Base-by-base conservation (phyloP, 2,888 invertebrate genomes). In the Drosophila testacea region DNA sequence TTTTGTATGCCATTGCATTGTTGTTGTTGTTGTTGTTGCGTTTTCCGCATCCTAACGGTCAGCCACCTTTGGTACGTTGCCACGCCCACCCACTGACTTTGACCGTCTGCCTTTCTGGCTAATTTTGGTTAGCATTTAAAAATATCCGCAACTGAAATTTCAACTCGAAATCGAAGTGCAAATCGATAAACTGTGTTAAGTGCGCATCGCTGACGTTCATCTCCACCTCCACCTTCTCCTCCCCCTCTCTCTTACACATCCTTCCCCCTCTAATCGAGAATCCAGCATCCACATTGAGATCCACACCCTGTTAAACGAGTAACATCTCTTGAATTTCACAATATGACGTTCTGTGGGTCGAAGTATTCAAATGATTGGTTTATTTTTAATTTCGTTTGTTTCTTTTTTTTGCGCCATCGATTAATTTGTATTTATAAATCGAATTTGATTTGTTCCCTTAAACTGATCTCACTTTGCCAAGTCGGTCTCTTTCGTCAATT, bases 31-130 rank as follows among this genome's bases (percentile, higher is more conserved):
- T 72, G 64, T 61, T 75, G 63, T 48, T 63, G 62, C 64, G 64
- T 74, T 82, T 79, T 79, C 82, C 79, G 76, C 83, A 82, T 82
- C 51, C 79, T 70, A 82, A 82, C 79, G 79, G 82, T 79, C 79
- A 79, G 76, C 79, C 50, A 79, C 79, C 78, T 78, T 81, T 66
- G 16, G 30, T 13, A n/a, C 36, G 39, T 4, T 36, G 59, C 63
- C 77, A 66, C 82, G 82, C 78, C 78, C 79, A 78, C 78, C 78
- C 79, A 78, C 67, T 63, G 70, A 70, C 62, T 81, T 69, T 77
- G 73, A 73, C 82, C 82, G 69, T 60, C 48, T 73, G 42, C 36
- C 65, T 55, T 56, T 30, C 11, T 47, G 63, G 63, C 61, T 73
- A 69, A 73, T 63, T 77, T 72, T 34, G 62, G 36, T 42, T 13